These are phyloP conservation scores for Epicauta chinensis DNA, from an alignment of 1,140 invertebrate genomes.

Conservation along the genomic window DNA sequence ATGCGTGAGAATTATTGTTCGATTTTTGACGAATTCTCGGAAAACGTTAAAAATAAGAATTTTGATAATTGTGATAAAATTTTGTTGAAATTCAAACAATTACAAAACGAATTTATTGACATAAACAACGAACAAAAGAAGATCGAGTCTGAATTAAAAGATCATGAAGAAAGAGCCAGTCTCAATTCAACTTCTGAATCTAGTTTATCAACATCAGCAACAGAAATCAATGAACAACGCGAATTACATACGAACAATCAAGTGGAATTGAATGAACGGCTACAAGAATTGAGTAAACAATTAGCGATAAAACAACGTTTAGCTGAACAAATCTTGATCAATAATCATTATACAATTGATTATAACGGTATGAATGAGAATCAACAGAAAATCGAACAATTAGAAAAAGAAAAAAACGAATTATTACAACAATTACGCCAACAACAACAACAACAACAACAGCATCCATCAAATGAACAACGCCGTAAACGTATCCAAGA, in stretches of 20 bases:
- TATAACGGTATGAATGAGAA: conserved; percentile 56
- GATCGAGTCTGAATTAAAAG: conserved; percentile 46
- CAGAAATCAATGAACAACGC: conserved; percentile 51
- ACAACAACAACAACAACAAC: conserved; percentile 44
- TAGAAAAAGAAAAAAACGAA: conserved; percentile 70
- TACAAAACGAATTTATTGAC: conserved; percentile 57
- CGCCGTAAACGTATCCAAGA: conserved; percentile 68
- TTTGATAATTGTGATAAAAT: conserved; percentile 31
- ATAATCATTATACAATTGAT: conserved; percentile 55
- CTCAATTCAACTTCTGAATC: conserved; percentile 4
- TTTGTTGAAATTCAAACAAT: conserved; percentile 45
- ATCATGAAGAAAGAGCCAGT: conserved; percentile 35
- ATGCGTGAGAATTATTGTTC: conserved; percentile 56
- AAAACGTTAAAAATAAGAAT: conserved; percentile 28
- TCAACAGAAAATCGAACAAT: conserved; percentile 59
- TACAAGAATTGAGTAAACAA: conserved; percentile 65
- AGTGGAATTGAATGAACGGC: conserved; percentile 53
- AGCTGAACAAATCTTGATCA: conserved; percentile 59
- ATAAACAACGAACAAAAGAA: conserved; percentile 39
- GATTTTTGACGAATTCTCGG: conserved; percentile 46
- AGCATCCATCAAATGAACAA: conserved; percentile 55
- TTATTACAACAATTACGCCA: conserved; percentile 58
- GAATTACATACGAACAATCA: conserved; percentile 41
- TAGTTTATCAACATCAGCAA: conserved; percentile 21
- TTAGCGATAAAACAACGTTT: conserved; percentile 72